These are phyloP conservation scores for Philhelius pedissequus DNA, from an alignment of 2,888 invertebrate species.

Conservation along the genomic window DNA sequence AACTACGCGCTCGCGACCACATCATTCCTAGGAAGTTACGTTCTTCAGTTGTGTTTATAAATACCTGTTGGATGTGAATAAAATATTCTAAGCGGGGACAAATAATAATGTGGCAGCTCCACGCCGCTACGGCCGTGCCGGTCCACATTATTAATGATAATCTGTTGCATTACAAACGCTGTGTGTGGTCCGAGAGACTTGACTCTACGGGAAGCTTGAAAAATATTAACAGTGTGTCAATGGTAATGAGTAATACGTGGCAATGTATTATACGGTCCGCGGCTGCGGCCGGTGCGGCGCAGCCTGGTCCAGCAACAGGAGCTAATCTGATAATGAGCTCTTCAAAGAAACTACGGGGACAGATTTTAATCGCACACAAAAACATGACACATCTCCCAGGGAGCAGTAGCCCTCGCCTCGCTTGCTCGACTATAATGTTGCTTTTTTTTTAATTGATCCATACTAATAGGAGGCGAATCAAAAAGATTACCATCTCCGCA, in stretches of 20 bases:
- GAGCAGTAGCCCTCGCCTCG: slow-evolving; percentile 39
- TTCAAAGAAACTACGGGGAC: slow-evolving; percentile 58
- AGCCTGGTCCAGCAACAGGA: slow-evolving; percentile 71
- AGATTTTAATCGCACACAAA: slow-evolving; percentile 58
- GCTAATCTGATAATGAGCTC: slow-evolving; percentile 78
- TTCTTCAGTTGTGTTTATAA: not conserved
- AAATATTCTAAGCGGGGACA: slow-evolving; percentile 39
- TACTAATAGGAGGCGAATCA: slow-evolving; percentile 60
- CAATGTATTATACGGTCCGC: slow-evolving; percentile 32
- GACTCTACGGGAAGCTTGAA: slow-evolving; percentile 53
- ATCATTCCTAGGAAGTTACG: slow-evolving; percentile 62
- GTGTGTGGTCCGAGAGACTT: slow-evolving; percentile 61
- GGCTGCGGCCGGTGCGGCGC: not conserved
- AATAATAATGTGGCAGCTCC: slow-evolving; percentile 63
- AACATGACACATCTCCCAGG: slow-evolving; percentile 66
- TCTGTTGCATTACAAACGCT: slow-evolving; percentile 63
- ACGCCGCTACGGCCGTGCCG: slow-evolving; percentile 12
- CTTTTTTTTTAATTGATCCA: slow-evolving; percentile 61
- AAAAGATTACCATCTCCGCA: slow-evolving; percentile 46
- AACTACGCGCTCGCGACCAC: slow-evolving; percentile 35
- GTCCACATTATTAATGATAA: slow-evolving; percentile 69
- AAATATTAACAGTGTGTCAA: slow-evolving; percentile 66
- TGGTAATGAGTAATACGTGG: slow-evolving; percentile 65
- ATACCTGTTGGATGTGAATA: slow-evolving; percentile 51
- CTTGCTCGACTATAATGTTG: slow-evolving; percentile 2